These are phyloP conservation scores for Maniola jurtina DNA, from an alignment of 1,140 invertebrate genomes.

Conservation along the genomic window DNA sequence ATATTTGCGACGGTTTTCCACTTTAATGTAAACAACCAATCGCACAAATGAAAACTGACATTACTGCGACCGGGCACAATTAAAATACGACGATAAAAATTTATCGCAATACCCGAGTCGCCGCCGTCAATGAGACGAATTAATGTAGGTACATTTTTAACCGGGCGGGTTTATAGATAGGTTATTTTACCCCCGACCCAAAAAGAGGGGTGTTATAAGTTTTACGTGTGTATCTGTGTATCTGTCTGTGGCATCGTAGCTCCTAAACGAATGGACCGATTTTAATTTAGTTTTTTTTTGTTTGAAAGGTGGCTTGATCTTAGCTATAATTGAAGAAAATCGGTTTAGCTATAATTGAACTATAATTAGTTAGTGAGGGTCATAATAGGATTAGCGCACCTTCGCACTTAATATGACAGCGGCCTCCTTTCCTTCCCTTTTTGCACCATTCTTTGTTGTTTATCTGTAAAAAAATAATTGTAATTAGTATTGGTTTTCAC, in stretches of 20 bases:
- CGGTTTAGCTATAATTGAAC: too few relatives aligned
- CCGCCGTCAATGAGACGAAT: constrained; percentile 1
- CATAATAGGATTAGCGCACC: constrained; percentile 58
- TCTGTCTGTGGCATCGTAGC: too few relatives aligned
- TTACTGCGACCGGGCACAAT: constrained; percentile 3
- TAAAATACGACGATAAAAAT: constrained; percentile 6
- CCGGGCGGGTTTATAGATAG: not conserved
- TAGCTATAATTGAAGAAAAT: too few relatives aligned
- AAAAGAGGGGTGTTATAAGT: too few relatives aligned
- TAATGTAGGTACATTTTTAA: not conserved
- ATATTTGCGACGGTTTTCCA: constrained; percentile 1
- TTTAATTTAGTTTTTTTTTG: too few relatives aligned
- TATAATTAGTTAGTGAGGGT: constrained; percentile 22
- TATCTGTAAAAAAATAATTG: constrained; percentile 75
- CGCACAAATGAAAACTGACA: constrained; percentile 8
- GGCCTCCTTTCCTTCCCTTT: constrained; percentile 81
- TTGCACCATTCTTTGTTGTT: constrained; percentile 86
- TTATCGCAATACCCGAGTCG: constrained; percentile 2
- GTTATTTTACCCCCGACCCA: too few relatives aligned
- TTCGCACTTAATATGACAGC: constrained; percentile 86
- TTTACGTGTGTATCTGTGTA: too few relatives aligned
- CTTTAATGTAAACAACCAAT: constrained; percentile 3
- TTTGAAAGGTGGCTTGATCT: too few relatives aligned
- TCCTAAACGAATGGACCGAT: too few relatives aligned
- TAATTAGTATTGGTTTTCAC: not conserved